Percentiles rank a stretch among this genome's conserved stretches.
phyloP scores from a whole-genome alignment of 2,797 vertebrate species.

The Acipenser oxyrinchus region DNA sequence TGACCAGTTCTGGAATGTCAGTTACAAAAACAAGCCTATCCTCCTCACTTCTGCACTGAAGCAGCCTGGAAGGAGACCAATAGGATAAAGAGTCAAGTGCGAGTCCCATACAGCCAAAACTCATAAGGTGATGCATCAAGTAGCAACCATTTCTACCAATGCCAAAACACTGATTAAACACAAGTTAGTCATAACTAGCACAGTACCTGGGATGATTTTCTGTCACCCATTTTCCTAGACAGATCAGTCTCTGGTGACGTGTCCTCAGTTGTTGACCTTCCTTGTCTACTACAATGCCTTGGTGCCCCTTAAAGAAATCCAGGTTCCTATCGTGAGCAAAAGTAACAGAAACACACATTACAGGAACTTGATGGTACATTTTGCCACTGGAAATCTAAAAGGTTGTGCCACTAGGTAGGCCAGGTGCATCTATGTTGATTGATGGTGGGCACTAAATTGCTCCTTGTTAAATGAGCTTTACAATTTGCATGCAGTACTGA shows the following conservation, averaged over 20 bases:
- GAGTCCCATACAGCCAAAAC: too few relatives aligned
- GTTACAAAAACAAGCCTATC: conserved; percentile 85
- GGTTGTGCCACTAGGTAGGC: too few relatives aligned
- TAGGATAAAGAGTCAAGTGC: conserved; percentile 8
- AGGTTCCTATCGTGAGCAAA: conserved; percentile 63
- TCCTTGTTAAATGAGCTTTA: too few relatives aligned
- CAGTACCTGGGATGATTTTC: conserved; percentile 82
- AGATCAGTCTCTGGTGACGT: conserved; percentile 79
- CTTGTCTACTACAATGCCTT: conserved; percentile 80
- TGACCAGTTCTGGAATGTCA: conserved; percentile 79
- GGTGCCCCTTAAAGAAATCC: conserved; percentile 96
- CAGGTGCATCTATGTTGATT: too few relatives aligned
- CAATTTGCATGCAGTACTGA: too few relatives aligned
- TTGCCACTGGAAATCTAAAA: too few relatives aligned
- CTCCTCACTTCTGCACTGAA: conserved; percentile 77
- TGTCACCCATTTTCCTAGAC: conserved; percentile 86
- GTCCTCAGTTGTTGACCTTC: conserved; percentile 70
- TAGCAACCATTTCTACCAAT: too few relatives aligned
- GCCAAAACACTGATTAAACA: too few relatives aligned
- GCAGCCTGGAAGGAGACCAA: conserved; percentile 62
- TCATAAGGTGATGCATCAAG: too few relatives aligned
- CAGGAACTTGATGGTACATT: too few relatives aligned
- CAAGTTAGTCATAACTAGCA: too few relatives aligned
- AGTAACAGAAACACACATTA: not conserved
- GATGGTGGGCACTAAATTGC: too few relatives aligned